Base-by-base conservation (phyloP, 2,113 vertebrate species). In the Sebastes schlegelii region DNA sequence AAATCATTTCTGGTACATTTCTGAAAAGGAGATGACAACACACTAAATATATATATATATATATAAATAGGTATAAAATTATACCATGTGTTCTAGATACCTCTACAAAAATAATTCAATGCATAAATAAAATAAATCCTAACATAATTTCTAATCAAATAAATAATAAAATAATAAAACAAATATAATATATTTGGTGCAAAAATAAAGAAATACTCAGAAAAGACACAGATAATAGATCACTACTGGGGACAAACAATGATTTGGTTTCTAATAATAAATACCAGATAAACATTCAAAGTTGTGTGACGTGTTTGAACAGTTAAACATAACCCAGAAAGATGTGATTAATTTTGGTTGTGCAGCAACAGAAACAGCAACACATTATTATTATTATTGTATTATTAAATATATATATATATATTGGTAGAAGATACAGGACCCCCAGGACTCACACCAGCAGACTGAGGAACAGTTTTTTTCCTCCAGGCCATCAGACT, bases 61-160 rank as follows among this genome's bases (percentile, higher is more conserved):
- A 88, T 61, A 83, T 83, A 89, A 87, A 89, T 87, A 90, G 10
- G 70, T 82, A 86, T 77, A 91, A 88, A 90, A 89, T 75, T 26
- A 84, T 43, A 74, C n/a, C 23, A 66, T 48, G 40, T 66, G 63
- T 66, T 63, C 58, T 60, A 73, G 21, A 82, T 79, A 83, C n/a
- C 7, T 65, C 85, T 86, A 85, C 69, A 86, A 90, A 91, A 89
- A 92, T 86, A 90, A 89, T 62, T 82, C 77, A 93, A 92, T 64
- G 34, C 42, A 94, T 93, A 91, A 93, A 93, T 93, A 23, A 89
- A 93, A 86, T 89, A 21, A 82, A n/a, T n/a, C n/a, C n/a, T n/a
- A n/a, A 58, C 54, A 69, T 51, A 2, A 60, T 17, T 70, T 17
- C 46, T 79, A 46, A 48, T 69, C 86, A 72, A 86, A 87, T 80